These are phyloP conservation scores for Polyploca ridens DNA, from an alignment of 2,888 invertebrate genomes.

Conservation along the genomic window DNA sequence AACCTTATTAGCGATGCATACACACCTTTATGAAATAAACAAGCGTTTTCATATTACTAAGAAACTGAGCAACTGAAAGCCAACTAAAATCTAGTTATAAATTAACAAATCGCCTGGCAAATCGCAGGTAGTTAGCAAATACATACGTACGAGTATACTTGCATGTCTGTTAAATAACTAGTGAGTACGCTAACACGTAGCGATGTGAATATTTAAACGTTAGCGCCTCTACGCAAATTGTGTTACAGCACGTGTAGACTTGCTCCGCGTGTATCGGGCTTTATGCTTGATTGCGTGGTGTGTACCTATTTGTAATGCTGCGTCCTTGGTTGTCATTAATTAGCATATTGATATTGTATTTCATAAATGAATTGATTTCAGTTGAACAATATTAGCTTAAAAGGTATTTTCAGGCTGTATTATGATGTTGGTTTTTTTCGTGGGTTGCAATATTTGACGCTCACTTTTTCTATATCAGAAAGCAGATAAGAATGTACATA, in stretches of 20 bases:
- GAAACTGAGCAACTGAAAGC: neutral
- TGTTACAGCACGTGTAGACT: neutral
- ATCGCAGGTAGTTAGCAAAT: neutral
- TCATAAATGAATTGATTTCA: neutral
- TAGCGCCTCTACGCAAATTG: conserved; percentile 10
- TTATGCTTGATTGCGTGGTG: neutral
- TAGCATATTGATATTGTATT: neutral
- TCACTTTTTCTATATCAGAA: too few species aligned
- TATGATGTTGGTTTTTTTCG: too few species aligned
- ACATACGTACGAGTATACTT: neutral
- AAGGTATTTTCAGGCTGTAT: too few species aligned
- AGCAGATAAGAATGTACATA: too few species aligned
- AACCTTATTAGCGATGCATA: neutral
- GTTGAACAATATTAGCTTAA: neutral
- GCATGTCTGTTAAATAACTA: conserved; percentile 10
- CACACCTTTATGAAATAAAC: neutral
- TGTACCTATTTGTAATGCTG: neutral
- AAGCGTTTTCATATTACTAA: neutral
- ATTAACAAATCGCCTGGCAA: conserved; percentile 10
- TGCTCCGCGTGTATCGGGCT: neutral
- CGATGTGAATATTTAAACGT: conserved; percentile 4
- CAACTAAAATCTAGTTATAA: neutral
- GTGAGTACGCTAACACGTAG: conserved; percentile 1
- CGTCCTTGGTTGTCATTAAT: conserved; percentile 2
- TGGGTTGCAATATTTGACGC: too few species aligned